Evolutionary conservation across 2,113 vertebrate species (phyloP), one percentile per base, ranked within the genome.

Genomic region (Gymnocephalus cernua): DNA sequence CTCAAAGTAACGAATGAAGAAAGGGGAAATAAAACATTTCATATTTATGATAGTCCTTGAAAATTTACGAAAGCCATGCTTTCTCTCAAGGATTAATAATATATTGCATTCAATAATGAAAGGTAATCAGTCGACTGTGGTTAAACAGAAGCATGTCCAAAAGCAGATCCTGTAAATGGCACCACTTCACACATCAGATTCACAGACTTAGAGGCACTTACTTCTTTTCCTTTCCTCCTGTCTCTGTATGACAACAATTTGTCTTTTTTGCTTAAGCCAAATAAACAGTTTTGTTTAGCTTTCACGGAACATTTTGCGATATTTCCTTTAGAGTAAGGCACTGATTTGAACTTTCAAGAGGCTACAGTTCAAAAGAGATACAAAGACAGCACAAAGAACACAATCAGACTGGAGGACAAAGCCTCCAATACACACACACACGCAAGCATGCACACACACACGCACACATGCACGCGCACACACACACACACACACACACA

Each of bases 31-130:
- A 87, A 86, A 84, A 72, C 38, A 83, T 92, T 86, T 88, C 83
- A 93, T 93, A 94, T 95, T 94, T 85, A 93, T 91, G 87, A 66
- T 32, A 82, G 91, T 89, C 82, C 89, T 93, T 90, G 82, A 85
- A 84, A 91, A 88, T 86, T 80, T 54, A 78, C 8, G 15, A 86
- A 88, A 81, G 79, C 82, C 58, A 47, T 66, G 69, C 85, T 86
- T 91, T 89, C 88, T 88, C 29, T 76, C 38, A 73, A 77, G 73
- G 85, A 93, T 94, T 91, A 90, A 93, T 91, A 91, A 93, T 93
- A 72, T 81, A 92, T 86, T 59, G 77, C 68, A 89, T 90, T 89
- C 79, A 86, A 92, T 89, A 93, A 93, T 90, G 86, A 91, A 91
- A 93, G 80, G 85, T 89, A 91, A 93, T 95, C 91, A 93, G 90